Base-by-base conservation (phyloP, 2,113 vertebrate genomes). In the Morone chrysops region DNA sequence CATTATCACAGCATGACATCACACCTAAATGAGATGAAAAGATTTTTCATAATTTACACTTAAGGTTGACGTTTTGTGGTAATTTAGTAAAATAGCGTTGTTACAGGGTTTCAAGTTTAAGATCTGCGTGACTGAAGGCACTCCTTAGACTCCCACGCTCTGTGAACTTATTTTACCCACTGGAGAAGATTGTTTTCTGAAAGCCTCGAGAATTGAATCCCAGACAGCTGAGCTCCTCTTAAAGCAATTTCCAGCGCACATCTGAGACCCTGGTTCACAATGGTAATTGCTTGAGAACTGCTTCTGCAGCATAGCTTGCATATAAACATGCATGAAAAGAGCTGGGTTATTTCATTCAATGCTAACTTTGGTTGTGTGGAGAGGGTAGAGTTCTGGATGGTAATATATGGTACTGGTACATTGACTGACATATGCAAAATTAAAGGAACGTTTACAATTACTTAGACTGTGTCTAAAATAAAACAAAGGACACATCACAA, bases 141-240 rank as follows among this genome's bases (percentile, higher is more conserved):
- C 74, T 83, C 68, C 68, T 81, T 20, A 13, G 60, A 75, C 74
- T 76, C 76, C 71, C 85, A 90, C 85, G 54, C 84, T 81, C 70
- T 77, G 57, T 31, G 54, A 48, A 60, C 74, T 50, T 65, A 53
- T 61, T 25, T 69, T 9, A 60, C 74, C 54, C 73, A 22, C n/a
- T 20, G 73, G 80, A 79, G 31, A 40, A 59, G 25, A 51, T 18
- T 78, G 61, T 78, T 85, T 77, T 20, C 47, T 67, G n/a, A 48
- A 71, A 65, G 75, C 76, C 68, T 63, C 0, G 0, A 40, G 69
- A 72, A 56, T 65, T 78, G 22, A 87, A 72, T 71, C 25, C 56
- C 82, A 85, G 75, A 88, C 72, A 89, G 74, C 74, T 87, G 85
- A 86, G 75, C 69, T 77, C 25, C 20, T 75, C 61, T 73, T 43